Percentiles rank a stretch among this genome's conserved stretches.
phyloP scores from a whole-genome alignment of 2,797 vertebrate genomes.

The Darevskia mixta region DNA sequence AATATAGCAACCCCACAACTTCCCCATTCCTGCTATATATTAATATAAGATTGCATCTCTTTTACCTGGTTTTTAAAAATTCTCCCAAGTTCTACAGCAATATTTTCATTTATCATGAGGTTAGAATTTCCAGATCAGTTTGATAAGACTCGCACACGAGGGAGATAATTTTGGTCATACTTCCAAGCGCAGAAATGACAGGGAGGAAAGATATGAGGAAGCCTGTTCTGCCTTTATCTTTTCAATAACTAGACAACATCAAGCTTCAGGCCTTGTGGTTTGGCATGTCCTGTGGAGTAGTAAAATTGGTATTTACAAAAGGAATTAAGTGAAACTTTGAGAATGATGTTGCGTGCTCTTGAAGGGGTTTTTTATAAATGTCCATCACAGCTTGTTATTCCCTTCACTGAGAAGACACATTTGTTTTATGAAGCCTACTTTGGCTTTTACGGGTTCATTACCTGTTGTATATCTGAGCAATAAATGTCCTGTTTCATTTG shows the following conservation, averaged over 20 bases:
- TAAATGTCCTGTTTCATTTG: conserved; percentile 54
- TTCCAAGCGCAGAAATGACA: neutral
- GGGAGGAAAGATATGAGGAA: neutral
- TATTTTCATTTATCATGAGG: neutral
- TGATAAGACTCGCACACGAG: neutral
- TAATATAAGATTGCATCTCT: neutral
- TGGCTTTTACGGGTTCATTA: conserved; percentile 55
- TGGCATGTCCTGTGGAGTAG: conserved; percentile 26
- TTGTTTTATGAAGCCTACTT: conserved; percentile 39
- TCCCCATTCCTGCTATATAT: neutral
- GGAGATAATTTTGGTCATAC: neutral
- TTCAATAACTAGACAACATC: conserved; percentile 31
- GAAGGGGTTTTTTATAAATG: conserved; percentile 48
- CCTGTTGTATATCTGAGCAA: conserved; percentile 44
- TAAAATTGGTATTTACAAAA: conserved; percentile 42
- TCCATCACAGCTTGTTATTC: conserved; percentile 32
- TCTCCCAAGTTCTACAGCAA: neutral
- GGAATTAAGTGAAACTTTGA: conserved; percentile 59
- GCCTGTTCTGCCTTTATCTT: conserved; percentile 13
- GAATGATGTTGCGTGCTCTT: conserved; percentile 45
- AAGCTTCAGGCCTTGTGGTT: conserved; percentile 10
- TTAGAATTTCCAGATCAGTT: neutral
- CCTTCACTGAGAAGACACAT: conserved; percentile 37
- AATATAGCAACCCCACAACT: no score
- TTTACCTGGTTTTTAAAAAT: neutral